Evolutionary conservation across 2,888 invertebrate genomes (phyloP).

Genomic region (Andrena chrysosceles): DNA sequence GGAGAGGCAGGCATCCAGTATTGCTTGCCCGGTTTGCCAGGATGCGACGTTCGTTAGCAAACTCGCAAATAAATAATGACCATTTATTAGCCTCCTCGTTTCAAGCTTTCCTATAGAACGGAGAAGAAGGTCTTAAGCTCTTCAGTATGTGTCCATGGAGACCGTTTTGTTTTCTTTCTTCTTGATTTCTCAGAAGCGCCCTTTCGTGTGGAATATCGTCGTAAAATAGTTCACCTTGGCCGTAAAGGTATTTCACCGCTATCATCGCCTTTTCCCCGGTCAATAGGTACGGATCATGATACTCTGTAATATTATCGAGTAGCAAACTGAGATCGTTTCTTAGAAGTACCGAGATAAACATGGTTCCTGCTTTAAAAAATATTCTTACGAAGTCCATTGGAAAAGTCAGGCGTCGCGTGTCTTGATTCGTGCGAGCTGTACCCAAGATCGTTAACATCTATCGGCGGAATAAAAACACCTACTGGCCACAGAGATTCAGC

Average conservation of each 20-base stretch:
- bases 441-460: constrained; percentile 83
- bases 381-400: constrained; percentile 83
- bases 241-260: constrained; percentile 86
- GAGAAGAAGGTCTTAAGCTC: constrained; percentile 88
- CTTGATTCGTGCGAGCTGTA: constrained; percentile 82
- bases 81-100: constrained; percentile 11
- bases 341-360: not conserved
- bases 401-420: constrained; percentile 83
- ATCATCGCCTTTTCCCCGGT: constrained; percentile 87
- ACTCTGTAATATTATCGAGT: constrained; percentile 40
- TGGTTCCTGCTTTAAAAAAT: not conserved
- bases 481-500: constrained; percentile 87
- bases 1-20: not conserved
- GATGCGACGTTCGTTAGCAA: not conserved
- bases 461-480: constrained; percentile 86
- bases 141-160: constrained; percentile 87
- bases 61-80: constrained; percentile 28
- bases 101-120: constrained; percentile 86
- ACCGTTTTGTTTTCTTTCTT: constrained; percentile 87
- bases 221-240: constrained; percentile 88
- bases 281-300: constrained; percentile 87
- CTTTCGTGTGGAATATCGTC: constrained; percentile 88
- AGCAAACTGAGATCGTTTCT: not conserved
- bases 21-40: not conserved
- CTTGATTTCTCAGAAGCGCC: constrained; percentile 88